Conservation (phyloP, 2,797 vertebrate genomes). For the Coregonus ussuriensis region DNA sequence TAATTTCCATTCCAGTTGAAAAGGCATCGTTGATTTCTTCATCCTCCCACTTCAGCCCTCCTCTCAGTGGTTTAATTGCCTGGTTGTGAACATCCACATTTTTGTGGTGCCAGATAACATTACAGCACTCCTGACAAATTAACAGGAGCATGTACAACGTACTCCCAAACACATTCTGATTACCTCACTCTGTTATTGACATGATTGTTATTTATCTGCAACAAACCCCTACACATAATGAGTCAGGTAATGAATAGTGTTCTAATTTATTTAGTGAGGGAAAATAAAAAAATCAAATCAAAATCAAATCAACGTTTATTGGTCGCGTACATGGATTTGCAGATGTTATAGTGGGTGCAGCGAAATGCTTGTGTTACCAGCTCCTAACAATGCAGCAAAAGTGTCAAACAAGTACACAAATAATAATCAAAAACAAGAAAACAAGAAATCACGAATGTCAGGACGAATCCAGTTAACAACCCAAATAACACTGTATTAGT, state of each 20-base stretch:
- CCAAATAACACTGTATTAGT: too few species aligned
- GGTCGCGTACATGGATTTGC: too few species aligned
- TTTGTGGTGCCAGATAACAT: slow-evolving; percentile 49
- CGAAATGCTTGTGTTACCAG: too few species aligned
- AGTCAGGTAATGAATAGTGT: slow-evolving; percentile 51
- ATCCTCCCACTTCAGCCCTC: slow-evolving; percentile 39
- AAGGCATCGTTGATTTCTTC: slow-evolving; percentile 45
- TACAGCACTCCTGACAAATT: slow-evolving; percentile 37
- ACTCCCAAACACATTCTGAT: slow-evolving; percentile 42
- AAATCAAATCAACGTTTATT: too few species aligned
- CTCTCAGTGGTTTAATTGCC: slow-evolving; percentile 48
- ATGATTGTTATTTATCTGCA: slow-evolving; percentile 50
- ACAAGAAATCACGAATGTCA: too few species aligned
- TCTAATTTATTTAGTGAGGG: slow-evolving; percentile 30
- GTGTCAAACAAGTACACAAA: too few species aligned
- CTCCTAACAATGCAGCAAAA: too few species aligned
- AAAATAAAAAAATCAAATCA: slow-evolving; percentile 8
- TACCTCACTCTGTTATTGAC: slow-evolving; percentile 46
- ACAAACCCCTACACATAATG: slow-evolving; percentile 35
- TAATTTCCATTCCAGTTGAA: slow-evolving; percentile 53
- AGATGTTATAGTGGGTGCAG: too few species aligned
- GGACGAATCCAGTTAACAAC: too few species aligned
- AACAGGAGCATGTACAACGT: slow-evolving; percentile 3
- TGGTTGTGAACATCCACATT: slow-evolving; percentile 46
- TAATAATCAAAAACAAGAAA: too few species aligned